These are phyloP conservation scores for Lasiurus cinereus DNA, from an alignment of 2,113 vertebrate species.

Conservation along the genomic window DNA sequence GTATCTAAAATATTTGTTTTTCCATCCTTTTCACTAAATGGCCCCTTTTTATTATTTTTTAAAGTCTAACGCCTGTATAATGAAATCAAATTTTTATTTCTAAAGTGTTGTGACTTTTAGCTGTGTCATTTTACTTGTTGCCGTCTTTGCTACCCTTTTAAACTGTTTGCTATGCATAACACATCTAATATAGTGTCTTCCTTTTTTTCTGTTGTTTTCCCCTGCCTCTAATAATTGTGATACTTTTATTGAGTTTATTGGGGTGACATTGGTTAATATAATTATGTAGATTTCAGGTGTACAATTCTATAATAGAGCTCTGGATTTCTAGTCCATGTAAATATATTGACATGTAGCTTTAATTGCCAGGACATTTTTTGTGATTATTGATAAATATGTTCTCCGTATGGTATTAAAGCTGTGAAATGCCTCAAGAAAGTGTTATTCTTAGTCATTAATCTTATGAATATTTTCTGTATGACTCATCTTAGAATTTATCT, in stretches of 20 bases:
- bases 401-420: no score
- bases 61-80: background rate
- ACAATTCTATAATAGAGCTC: background rate
- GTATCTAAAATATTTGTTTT: background rate
- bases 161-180: background rate
- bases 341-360: background rate
- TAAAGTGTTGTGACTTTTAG: background rate
- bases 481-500: background rate
- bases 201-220: background rate
- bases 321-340: background rate
- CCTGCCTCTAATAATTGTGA: background rate
- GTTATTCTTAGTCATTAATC: background rate
- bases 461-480: background rate
- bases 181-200: background rate
- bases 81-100: background rate
- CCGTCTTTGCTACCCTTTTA: background rate
- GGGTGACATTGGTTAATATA: background rate
- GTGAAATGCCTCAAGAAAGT: background rate
- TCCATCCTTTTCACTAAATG: background rate
- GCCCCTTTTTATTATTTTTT: background rate
- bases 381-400: no score
- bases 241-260: background rate
- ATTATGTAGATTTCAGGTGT: background rate
- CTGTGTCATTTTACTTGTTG: background rate
- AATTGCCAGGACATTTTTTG: background rate